A percentile compares a stretch with the other conserved stretches of the same genome.
Conservation (phyloP, 1,140 invertebrate species). For the Neotoxoptera formosana region DNA sequence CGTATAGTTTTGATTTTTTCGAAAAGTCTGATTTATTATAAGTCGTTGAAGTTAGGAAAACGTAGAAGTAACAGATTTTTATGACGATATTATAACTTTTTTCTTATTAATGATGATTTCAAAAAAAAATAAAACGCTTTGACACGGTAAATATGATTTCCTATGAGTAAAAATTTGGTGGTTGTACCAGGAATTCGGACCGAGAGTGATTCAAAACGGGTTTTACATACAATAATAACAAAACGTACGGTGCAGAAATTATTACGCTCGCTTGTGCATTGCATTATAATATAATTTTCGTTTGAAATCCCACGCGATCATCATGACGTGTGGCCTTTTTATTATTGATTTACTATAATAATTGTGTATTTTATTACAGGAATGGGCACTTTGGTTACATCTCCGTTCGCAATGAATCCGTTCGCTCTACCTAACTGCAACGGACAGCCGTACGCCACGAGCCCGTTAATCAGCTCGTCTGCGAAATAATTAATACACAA, state of each 20-base stretch:
- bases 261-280: neutral
- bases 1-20: too few species aligned
- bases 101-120: too few species aligned
- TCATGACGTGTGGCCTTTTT: neutral
- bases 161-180: too few species aligned
- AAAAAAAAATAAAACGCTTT: too few species aligned
- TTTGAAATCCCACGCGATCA: neutral
- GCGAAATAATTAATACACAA: conserved; percentile 28
- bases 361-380: conserved; percentile 63
- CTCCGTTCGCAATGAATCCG: conserved; percentile 85
- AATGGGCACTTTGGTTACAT: conserved; percentile 77
- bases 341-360: neutral
- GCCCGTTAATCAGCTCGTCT: conserved; percentile 80
- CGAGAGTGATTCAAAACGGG: neutral
- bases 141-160: too few species aligned
- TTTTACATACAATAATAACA: neutral
- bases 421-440: conserved; percentile 89
- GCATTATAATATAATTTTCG: neutral
- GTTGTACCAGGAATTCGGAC: too few species aligned
- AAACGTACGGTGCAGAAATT: neutral
- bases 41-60: too few species aligned
- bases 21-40: too few species aligned
- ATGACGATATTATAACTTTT: too few species aligned
- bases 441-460: conserved; percentile 81
- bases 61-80: too few species aligned